phyloP scores from a whole-genome alignment of 2,888 invertebrate genomes.

The Tyria jacobaeae region DNA sequence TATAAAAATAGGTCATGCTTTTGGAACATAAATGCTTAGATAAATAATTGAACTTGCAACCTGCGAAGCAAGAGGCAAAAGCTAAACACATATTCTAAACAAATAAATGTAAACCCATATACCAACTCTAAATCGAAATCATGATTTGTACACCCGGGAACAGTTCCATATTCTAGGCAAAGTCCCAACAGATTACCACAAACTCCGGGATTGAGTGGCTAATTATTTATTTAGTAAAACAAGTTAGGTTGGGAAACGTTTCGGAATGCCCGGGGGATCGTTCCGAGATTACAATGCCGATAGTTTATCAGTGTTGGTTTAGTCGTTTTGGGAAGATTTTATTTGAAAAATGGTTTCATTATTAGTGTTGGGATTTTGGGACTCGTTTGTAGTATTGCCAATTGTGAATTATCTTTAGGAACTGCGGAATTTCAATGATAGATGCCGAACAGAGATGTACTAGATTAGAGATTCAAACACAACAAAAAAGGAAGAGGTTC shows the following conservation, averaged over 20 bases:
- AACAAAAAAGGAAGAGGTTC: too few species aligned
- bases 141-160: neutral
- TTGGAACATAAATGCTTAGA: too few species aligned
- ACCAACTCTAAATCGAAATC: slow-evolving; percentile 3
- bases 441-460: too few species aligned
- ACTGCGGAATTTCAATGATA: neutral
- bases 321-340: slow-evolving; percentile 19
- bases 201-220: slow-evolving; percentile 30
- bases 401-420: neutral
- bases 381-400: neutral
- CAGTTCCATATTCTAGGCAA: slow-evolving; percentile 7
- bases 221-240: slow-evolving; percentile 48
- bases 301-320: slow-evolving; percentile 34
- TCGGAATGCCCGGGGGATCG: slow-evolving; percentile 23
- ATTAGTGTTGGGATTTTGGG: slow-evolving; percentile 10
- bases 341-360: slow-evolving; percentile 19
- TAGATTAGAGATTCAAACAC: too few species aligned
- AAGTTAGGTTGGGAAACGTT: slow-evolving; percentile 25
- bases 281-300: slow-evolving; percentile 28
- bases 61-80: too few species aligned
- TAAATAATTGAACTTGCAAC: too few species aligned
- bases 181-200: slow-evolving; percentile 35
- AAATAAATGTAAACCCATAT: neutral
- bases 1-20: too few species aligned
- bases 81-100: too few species aligned